Evolutionary conservation across 2,797 vertebrate genomes (phyloP).

Genomic region (Danio aesculapii): DNA sequence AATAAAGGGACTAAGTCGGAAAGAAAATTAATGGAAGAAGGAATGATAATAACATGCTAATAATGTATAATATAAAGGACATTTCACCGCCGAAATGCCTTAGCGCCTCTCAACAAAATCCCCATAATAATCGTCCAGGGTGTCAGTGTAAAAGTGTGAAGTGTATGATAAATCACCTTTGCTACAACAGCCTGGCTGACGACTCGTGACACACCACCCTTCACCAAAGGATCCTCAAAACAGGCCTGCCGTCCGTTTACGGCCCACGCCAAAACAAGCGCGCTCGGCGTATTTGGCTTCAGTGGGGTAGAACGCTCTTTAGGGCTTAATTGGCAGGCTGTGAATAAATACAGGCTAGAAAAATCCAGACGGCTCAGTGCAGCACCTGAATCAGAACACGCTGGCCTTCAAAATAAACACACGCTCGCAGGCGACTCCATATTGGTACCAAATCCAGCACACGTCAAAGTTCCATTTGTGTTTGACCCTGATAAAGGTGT

Average conservation of each 20-base stretch:
- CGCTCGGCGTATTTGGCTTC: conserved; percentile 25
- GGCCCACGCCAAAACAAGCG: conserved; percentile 43
- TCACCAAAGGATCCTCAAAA: conserved; percentile 34
- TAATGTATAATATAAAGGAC: no score
- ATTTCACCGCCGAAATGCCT: no score
- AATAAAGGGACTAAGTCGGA: no score
- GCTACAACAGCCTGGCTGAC: background rate
- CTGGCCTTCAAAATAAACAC: conserved; percentile 60
- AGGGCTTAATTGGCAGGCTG: conserved; percentile 40
- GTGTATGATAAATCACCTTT: conserved; percentile 40
- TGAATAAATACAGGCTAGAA: conserved; percentile 52
- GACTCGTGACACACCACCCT: conserved; percentile 17
- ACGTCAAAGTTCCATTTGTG: conserved; percentile 39
- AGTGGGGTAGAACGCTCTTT: conserved; percentile 34
- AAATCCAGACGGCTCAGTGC: conserved; percentile 41
- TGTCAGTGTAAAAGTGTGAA: background rate
- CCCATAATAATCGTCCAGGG: no score
- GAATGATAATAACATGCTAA: no score
- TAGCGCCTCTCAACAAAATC: no score
- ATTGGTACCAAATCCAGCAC: conserved; percentile 30
- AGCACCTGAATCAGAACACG: conserved; percentile 35
- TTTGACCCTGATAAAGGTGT: conserved; percentile 56
- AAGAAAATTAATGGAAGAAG: no score
- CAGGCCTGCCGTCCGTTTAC: conserved; percentile 8
- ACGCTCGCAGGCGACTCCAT: conserved; percentile 18